These are phyloP conservation scores for Euwallacea fornicatus DNA, from an alignment of 1,140 invertebrate genomes.

Conservation along the genomic window DNA sequence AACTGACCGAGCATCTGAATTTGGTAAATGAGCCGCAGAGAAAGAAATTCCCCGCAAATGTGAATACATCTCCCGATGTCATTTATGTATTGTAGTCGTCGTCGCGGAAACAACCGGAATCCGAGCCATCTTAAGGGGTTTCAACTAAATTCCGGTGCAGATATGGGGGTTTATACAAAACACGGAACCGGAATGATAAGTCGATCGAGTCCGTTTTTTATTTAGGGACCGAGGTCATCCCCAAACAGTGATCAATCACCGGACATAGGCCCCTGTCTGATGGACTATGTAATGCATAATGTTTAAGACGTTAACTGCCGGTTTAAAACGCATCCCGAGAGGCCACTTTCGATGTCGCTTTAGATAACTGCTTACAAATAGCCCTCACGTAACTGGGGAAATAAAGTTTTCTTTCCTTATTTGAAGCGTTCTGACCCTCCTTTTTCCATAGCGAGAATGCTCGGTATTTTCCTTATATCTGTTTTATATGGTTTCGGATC, in stretches of 20 bases:
- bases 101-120: slow-evolving; percentile 43
- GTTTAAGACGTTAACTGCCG: slow-evolving; percentile 54
- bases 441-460: slow-evolving; percentile 17
- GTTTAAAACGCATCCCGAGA: slow-evolving; percentile 51
- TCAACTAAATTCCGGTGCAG: slow-evolving; percentile 36
- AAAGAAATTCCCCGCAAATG: slow-evolving; percentile 52
- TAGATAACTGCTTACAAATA: slow-evolving; percentile 46
- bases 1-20: slow-evolving; percentile 48
- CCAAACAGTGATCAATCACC: slow-evolving; percentile 52
- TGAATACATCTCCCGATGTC: slow-evolving; percentile 50
- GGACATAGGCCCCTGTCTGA: slow-evolving; percentile 47
- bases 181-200: slow-evolving; percentile 47
- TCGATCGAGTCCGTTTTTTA: slow-evolving; percentile 45
- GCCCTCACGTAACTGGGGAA: slow-evolving; percentile 34
- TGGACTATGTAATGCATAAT: slow-evolving; percentile 53
- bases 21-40: slow-evolving; percentile 46
- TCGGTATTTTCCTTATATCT: background rate
- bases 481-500: background rate
- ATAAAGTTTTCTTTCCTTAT: slow-evolving; percentile 38
- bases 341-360: slow-evolving; percentile 47
- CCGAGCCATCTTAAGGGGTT: slow-evolving; percentile 39
- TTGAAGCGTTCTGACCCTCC: slow-evolving; percentile 32
- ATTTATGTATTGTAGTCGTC: slow-evolving; percentile 48
- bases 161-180: slow-evolving; percentile 47
- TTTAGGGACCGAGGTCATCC: slow-evolving; percentile 45